Evolutionary conservation across 2,797 vertebrate genomes (phyloP), one percentile per base, ranked within the genome.

Genomic region (Austrolebias charrua): DNA sequence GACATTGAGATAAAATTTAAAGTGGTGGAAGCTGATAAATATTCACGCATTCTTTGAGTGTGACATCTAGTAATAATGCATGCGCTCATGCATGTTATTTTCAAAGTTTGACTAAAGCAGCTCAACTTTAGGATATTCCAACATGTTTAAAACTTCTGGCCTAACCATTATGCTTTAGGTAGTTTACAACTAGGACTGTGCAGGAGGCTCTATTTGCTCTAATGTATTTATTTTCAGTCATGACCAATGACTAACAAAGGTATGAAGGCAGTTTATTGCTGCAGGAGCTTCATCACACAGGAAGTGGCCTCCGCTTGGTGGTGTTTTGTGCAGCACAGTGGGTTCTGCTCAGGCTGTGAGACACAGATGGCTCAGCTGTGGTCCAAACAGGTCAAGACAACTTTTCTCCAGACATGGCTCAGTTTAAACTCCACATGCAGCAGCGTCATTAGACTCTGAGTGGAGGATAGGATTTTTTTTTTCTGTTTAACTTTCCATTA

Each of bases 361-460:
- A 80, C 81, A 72, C 86, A 90, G 86, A 88, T 87, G 87, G 87
- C 81, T 81, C 77, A 69, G 84, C 68, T 64, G 78, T 68, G 29
- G 76, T 81, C 76, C 78, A 77, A 79, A 73, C 58, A 40, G 71
- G 68, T 71, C 2, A 44, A 73, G 85, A 83, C 85, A 85, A 79
- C 68, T 72, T 79, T 11, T 78, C 65, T 66, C 58, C 67, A 68
- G 74, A 78, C 58, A 2, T n/a, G 57, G 69, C 69, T 81, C 58
- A 24, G 68, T 78, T 65, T 71, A 74, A 82, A 72, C 66, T 55
- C 62, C 13, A 49, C 49, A 3, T 75, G 50, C 69, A 57, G 13
- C 16, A 48, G 62, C 42, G 8, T 60, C 69, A 83, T 72, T 33
- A 66, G 63, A 74, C 55, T 66, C 53, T 55, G 55, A 20, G 52